phyloP scores from a whole-genome alignment of 2,113 vertebrate genomes.

The Ceyx cyanopectus region DNA sequence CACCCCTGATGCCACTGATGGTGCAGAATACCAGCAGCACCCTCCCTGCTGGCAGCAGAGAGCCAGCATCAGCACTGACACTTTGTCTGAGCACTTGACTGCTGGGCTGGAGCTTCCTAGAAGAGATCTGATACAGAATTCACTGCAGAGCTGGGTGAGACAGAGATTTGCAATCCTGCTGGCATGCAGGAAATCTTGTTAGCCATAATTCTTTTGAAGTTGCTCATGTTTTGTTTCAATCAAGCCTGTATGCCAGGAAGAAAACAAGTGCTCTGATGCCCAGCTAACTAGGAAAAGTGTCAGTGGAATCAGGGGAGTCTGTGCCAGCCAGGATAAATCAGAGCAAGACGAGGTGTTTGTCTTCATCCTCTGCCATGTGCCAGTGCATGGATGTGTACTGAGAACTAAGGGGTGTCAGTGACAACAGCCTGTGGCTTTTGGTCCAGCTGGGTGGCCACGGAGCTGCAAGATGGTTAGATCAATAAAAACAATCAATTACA shows the following conservation, averaged over 20 bases:
- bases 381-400: background rate
- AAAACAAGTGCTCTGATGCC: background rate
- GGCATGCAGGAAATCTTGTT: background rate
- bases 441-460: background rate
- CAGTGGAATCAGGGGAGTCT: background rate
- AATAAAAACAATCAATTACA: slow-evolving; percentile 33
- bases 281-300: background rate
- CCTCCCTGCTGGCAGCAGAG: background rate
- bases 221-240: background rate
- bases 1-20: background rate
- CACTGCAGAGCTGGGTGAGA: background rate
- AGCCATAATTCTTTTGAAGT: background rate
- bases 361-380: background rate
- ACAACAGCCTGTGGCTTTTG: background rate
- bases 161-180: background rate
- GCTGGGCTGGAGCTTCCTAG: background rate
- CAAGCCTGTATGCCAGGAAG: background rate
- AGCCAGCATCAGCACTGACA: background rate
- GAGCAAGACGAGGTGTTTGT: background rate
- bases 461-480: slow-evolving; percentile 12
- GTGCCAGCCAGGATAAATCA: background rate
- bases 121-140: background rate
- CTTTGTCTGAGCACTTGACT: background rate
- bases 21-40: background rate
- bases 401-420: background rate